Evolutionary conservation across 92 coral and sea anemone species (phyloP), one percentile per base, ranked within the genome.

Genomic region (Epizoanthus scotinus): DNA sequence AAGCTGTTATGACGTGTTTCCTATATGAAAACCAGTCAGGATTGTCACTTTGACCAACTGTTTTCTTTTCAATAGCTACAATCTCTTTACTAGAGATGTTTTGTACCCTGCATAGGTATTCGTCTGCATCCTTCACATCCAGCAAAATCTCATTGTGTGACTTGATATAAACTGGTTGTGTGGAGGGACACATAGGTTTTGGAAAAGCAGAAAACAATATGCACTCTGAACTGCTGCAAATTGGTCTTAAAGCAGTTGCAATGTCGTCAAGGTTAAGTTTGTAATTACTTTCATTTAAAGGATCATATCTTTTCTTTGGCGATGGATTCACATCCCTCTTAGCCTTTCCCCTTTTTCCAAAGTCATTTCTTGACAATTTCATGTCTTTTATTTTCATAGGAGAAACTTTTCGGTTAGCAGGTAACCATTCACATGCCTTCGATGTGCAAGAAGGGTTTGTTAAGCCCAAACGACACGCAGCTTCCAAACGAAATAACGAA

Each of bases 1-100:
- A 82, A 65, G 86, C 86, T 70, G 86, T 71, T 55, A 70, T 82
- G 40, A 82, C 86, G 71, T 82, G 86, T 66, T 82, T 82, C 68
- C 86, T 82, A 44, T 70, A 71, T 82, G 77, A 82, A 52, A 82
- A 63, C 84, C 84, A 79, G 84, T 79, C 84, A 54, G 47, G 73
- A 34, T 79, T 79, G 63, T 79, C 84, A 66, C 84, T 79, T 79
- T 79, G 63, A 69, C 83, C 83, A 15, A 64, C 59, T 28, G 83
- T 61, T 79, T 79, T 79, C 75, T 79, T 79, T 79, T 79, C 83
- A 80, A 80, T 13, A 80, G 77, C 84, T 63, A 21, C 69, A 63
- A 65, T 82, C 64, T 71, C 57, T 82, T 83, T 67, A 57, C 79
- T 44, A 71, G 86, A 70, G 57, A 83, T 70, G 78, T 38, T 70